These are phyloP conservation scores for Puma concolor DNA, from an alignment of 2,113 vertebrate species.

Conservation along the genomic window DNA sequence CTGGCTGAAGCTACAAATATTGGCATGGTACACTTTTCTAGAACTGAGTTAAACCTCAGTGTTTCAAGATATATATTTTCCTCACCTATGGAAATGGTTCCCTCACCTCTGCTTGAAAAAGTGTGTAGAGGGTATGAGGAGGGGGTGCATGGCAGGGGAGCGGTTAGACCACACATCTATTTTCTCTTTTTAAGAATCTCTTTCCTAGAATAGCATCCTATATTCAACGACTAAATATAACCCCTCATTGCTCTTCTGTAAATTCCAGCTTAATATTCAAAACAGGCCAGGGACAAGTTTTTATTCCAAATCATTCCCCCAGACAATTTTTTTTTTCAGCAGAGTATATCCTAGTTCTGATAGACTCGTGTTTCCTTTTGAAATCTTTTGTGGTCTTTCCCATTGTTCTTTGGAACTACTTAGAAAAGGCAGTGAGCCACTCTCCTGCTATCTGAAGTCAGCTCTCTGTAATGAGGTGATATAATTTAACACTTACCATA, in stretches of 20 bases:
- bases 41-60: constrained; percentile 47
- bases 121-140: not conserved
- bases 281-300: constrained; percentile 48
- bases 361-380: constrained; percentile 65
- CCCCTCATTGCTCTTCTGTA: not conserved
- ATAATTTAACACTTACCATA: constrained; percentile 88
- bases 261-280: constrained; percentile 71
- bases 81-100: not conserved
- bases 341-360: constrained; percentile 67
- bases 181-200: constrained; percentile 13
- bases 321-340: constrained; percentile 31
- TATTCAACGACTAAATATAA: constrained; percentile 64
- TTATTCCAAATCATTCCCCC: constrained; percentile 38
- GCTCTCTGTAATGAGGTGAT: constrained; percentile 85
- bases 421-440: constrained; percentile 77
- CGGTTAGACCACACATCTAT: not conserved
- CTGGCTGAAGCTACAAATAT: constrained; percentile 26
- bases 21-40: not conserved
- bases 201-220: constrained; percentile 32
- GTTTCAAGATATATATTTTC: not conserved
- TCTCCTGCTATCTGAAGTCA: constrained; percentile 82
- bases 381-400: constrained; percentile 80
- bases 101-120: not conserved
- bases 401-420: constrained; percentile 86
- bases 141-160: rapidly evolving